Conservation (phyloP, 2,888 invertebrate genomes). For the Steinernema carpocapsae region DNA sequence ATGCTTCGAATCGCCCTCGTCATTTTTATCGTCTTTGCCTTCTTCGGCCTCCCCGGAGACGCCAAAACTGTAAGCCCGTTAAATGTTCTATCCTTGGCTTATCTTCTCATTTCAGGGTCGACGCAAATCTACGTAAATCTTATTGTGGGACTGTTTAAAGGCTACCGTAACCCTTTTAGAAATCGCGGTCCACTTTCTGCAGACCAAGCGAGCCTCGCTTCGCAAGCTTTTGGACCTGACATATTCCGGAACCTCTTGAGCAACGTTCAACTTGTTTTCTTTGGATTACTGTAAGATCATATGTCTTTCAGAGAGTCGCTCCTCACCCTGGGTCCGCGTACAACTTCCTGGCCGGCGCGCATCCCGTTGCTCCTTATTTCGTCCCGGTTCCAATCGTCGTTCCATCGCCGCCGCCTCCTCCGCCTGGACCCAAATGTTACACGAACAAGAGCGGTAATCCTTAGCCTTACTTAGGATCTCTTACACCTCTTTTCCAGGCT, state of each 20-base stretch:
- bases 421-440: conserved; percentile 58
- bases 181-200: background rate
- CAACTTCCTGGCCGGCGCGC: background rate
- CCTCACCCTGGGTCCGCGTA: background rate
- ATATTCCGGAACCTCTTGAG: conserved; percentile 17
- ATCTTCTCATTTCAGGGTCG: too few species aligned
- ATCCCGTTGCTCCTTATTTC: conserved; percentile 46
- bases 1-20: background rate
- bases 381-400: conserved; percentile 58
- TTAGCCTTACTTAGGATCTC: background rate
- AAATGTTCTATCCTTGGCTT: too few species aligned
- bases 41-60: background rate
- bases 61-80: conserved; percentile 8
- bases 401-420: conserved; percentile 59
- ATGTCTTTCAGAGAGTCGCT: background rate
- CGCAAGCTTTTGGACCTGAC: conserved; percentile 23
- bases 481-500: conserved; percentile 39
- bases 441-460: conserved; percentile 51
- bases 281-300: too few species aligned
- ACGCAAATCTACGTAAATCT: too few species aligned
- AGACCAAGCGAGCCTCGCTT: background rate
- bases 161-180: conserved; percentile 26
- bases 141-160: too few species aligned
- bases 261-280: background rate
- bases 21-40: background rate